Evolutionary conservation across 2,797 vertebrate species (phyloP), one percentile per base, ranked within the genome.

Genomic region (Centroberyx gerrardi): DNA sequence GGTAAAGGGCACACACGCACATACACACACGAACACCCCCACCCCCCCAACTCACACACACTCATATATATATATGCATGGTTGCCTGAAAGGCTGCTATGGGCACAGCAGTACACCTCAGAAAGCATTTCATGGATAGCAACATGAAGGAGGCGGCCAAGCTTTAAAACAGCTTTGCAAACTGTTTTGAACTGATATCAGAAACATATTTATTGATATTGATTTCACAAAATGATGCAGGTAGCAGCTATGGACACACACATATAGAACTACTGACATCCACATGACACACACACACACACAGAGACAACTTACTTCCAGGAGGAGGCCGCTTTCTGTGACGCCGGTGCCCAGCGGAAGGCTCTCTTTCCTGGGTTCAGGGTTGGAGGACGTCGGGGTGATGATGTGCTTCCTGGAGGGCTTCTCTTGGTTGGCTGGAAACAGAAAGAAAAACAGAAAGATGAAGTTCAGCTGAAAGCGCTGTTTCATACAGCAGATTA

Each of bases 281-380:
- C 33, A 10, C n/a, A 18, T 2, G 29, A n/a, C 15, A 36, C 36
- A 66, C 17, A 53, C 48, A 65, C 18, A 53, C 36, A 67, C 17
- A 44, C n/a, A 36, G 7, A 18, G 4, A 28, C 12, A 27, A 2
- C 92, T 89, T 88, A 95, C 94, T 80, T 95, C 95, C 78, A 95
- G 90, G 17, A 95, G 90, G 63, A 95, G 93, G 80, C 88, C 68
- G 88, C 90, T 95, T 77, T 95, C 95, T 42, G 86, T 91, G 76
- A 87, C 10, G 0, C 22, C 0, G 61, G 56, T 63, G 61, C 81
- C 78, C 70, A 86, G 36, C 17, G 83, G 74, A 55, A 80, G 29
- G 76, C 83, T 86, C 38, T 94, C 93, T 76, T 93, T 94, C 86
- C 88, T 91, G 87, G 90, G 78, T 71, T 94, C 92, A 40, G 90